Evolutionary conservation across 92 coral and sea anemone genomes (phyloP), one percentile per base, ranked within the genome.

Genomic region (Epizoanthus stellaris): DNA sequence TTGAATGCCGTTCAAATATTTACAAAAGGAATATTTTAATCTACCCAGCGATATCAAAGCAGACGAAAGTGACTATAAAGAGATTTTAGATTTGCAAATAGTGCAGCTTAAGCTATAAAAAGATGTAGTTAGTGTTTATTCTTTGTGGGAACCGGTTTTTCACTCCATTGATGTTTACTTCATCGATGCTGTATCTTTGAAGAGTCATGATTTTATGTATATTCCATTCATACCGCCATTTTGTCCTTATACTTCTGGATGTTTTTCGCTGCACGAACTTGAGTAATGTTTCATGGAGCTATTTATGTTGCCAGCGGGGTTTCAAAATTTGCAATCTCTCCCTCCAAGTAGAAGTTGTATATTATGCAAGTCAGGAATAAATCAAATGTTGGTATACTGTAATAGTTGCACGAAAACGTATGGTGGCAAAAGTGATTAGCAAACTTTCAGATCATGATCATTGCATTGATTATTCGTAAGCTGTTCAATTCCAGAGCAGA

Each of bases 1-100:
- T n/a, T n/a, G 60, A 63, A 79, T 43, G 42, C 65, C 30, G 71
- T 79, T 63, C 45, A 79, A 76, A 79, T 79, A 63, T 79, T 79
- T 63, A 70, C 70, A 15, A 17, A 63, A 58, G 70, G 58, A 40
- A 79, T 61, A 79, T 63, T 62, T 40, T 40, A 63, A 79, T 79
- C 83, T 63, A 47, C 47, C 82, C 61, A 19, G 59, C 1, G 16
- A 42, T 58, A 57, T 38, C 11, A 79, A 79, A 79, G 52, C 83
- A 79, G 61, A 79, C 72, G 36, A 79, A 62, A 43, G 39, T 30
- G 83, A 79, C 83, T 63, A 20, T 62, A 79, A 79, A 79, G 70
- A 62, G 80, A 75, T 75, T 75, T 75, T 60, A 57, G 43, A 40
- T 43, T 67, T 62, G 66, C 61, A 79, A 77, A 62, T 63, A 79